phyloP scores from a whole-genome alignment of 2,888 invertebrate species.

The Pogonocherus hispidulus region DNA sequence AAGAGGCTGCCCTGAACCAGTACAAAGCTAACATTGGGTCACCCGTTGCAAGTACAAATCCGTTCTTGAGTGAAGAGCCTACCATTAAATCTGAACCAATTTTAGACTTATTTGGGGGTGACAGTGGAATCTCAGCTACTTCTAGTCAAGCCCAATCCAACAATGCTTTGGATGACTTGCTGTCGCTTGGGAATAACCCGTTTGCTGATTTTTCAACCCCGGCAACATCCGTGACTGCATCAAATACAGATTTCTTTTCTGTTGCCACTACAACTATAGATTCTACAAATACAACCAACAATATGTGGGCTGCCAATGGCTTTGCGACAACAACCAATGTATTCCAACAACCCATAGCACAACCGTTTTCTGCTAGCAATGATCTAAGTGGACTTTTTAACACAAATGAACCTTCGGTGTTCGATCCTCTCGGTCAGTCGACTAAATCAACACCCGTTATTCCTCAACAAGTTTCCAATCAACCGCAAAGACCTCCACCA shows the following conservation, averaged over 20 bases:
- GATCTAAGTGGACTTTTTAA: conserved; percentile 71
- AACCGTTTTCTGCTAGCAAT: conserved; percentile 59
- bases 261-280: conserved; percentile 57
- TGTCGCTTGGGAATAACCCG: conserved; percentile 81
- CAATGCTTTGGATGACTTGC: conserved; percentile 86
- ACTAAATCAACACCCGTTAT: conserved; percentile 63
- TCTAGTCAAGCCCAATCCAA: conserved; percentile 51
- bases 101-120: conserved; percentile 85
- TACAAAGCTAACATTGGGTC: conserved; percentile 92
- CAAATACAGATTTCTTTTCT: conserved; percentile 60
- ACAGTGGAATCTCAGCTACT: conserved; percentile 64
- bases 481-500: conserved; percentile 60
- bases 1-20: conserved; percentile 95
- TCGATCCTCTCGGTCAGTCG: conserved; percentile 70
- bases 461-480: conserved; percentile 59
- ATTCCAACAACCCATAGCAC: conserved; percentile 45
- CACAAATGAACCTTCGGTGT: conserved; percentile 69
- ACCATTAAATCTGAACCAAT: conserved; percentile 70
- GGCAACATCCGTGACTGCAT: conserved; percentile 38
- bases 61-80: conserved; percentile 79
- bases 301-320: conserved; percentile 64
- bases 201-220: conserved; percentile 82
- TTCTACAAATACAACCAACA: conserved; percentile 54
- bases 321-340: conserved; percentile 52
- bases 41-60: conserved; percentile 83